These are phyloP conservation scores for Psix sp. DNA, from an alignment of 1,140 invertebrate genomes.

Conservation along the genomic window DNA sequence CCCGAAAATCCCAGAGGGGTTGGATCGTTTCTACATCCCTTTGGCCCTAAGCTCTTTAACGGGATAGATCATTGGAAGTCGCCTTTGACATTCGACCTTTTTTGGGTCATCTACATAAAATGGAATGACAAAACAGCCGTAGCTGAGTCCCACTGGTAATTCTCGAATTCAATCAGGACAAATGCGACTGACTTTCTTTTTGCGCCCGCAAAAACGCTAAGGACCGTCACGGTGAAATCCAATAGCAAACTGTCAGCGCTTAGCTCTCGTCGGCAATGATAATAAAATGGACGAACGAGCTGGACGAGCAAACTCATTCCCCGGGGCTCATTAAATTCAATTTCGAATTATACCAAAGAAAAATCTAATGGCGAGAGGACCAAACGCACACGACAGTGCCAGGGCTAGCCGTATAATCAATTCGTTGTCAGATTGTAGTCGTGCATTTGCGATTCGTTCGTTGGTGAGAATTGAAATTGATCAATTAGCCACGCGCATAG, in stretches of 20 bases:
- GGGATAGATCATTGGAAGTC: constrained; percentile 70
- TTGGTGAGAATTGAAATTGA: constrained; percentile 73
- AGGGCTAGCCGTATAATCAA: constrained; percentile 66
- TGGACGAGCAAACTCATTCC: constrained; percentile 32
- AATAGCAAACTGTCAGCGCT: constrained; percentile 51
- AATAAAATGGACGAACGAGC: constrained; percentile 22
- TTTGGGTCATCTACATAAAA: constrained; percentile 33
- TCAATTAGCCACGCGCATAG: constrained; percentile 66
- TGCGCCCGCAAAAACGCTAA: too few relatives aligned
- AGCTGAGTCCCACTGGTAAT: constrained; percentile 14
- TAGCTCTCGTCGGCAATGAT: constrained; percentile 41
- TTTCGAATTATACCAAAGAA: constrained; percentile 62
- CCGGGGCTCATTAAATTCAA: constrained; percentile 61
- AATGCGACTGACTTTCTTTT: constrained; percentile 28
- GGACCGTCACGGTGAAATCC: constrained; percentile 36
- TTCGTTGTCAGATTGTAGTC: constrained; percentile 69
- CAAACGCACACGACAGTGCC: constrained; percentile 56
- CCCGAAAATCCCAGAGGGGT: constrained; percentile 66
- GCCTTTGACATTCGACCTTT: constrained; percentile 46
- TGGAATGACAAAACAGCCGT: constrained; percentile 16
- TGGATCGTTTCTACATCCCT: constrained; percentile 67
- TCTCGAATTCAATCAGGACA: too few relatives aligned
- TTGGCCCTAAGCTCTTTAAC: constrained; percentile 71
- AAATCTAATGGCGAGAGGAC: constrained; percentile 60
- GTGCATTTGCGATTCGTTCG: constrained; percentile 68